Base-by-base conservation (phyloP, 2,888 invertebrate genomes). In the Rhorus exstirpatorius region DNA sequence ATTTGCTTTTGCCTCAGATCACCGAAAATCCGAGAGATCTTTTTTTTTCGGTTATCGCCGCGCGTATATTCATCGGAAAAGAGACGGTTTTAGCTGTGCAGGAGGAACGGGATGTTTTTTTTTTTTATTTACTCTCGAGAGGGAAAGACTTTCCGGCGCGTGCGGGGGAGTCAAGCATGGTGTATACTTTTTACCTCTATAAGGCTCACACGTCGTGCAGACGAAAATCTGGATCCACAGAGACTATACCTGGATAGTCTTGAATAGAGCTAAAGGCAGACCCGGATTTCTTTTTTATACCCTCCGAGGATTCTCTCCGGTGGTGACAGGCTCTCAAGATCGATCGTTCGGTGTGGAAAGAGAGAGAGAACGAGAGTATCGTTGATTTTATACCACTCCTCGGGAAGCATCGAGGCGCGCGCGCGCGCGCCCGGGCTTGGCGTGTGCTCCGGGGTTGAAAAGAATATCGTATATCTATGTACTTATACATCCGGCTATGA, bases 281-380 rank as follows among this genome's bases (percentile, higher is more conserved):
- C 44, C 71, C 72, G 49, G 41, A 49, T 67, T 74, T 81, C 74
- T 72, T 76, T 81, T 71, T 61, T 8, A 7, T 31, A 38, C 24
- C 26, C 51, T 74, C 41, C 26, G 41, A 14, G 44, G 60, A 85
- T 84, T 79, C 79, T 70, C 51, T 26, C 49, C 81, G 75, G 81
- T 84, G 84, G 74, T 83, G 84, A 84, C 83, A 84, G 81, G 46
- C n/a, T n/a, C 79, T 72, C 67, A 70, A 85, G 84, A 85, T 83
- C 75, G 74, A 84, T 85, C 77, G 81, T 75, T 74, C 55, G n/a
- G n/a, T n/a, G 26, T 53, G 49, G 65, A 53, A 72, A 60, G 77
- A 78, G 61, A 46, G 49, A 24, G 31, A 31, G 31, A n/a, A n/a
- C n/a, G n/a, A n/a, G 60, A 19, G 41, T 8, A 51, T 53, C 77